Conservation (phyloP, 2,113 vertebrate species). For the Anarrhichthys ocellatus region DNA sequence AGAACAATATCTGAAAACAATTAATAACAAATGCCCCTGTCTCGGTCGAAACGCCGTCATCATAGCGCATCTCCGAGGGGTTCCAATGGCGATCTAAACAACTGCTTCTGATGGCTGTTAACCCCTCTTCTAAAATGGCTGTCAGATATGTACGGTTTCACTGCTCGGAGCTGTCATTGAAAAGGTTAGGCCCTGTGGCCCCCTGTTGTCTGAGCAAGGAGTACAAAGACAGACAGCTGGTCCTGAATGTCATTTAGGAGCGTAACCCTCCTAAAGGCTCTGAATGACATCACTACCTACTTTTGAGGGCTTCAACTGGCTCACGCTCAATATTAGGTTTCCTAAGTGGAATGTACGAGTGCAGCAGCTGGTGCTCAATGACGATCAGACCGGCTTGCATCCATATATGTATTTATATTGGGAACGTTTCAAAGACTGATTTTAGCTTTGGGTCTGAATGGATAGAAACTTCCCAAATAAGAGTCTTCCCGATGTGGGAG, state of each 20-base stretch:
- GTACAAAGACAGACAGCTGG: conserved; percentile 74
- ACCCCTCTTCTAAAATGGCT: conserved; percentile 67
- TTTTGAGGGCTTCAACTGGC: conserved; percentile 56
- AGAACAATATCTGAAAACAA: conserved; percentile 34
- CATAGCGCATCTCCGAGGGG: conserved; percentile 15
- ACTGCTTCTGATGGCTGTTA: conserved; percentile 43
- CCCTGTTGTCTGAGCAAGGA: conserved; percentile 61
- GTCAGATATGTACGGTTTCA: conserved; percentile 56
- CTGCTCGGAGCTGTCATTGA: conserved; percentile 59
- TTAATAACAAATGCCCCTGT: conserved; percentile 20
- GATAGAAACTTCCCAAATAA: background rate
- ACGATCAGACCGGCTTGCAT: conserved; percentile 31
- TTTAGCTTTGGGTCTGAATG: conserved; percentile 11
- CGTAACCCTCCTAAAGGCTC: conserved; percentile 60
- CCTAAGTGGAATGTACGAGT: conserved; percentile 58
- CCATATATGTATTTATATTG: conserved; percentile 29
- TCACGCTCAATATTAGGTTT: conserved; percentile 72
- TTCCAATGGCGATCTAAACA: conserved; percentile 27
- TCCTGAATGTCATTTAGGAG: conserved; percentile 66
- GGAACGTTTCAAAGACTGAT: conserved; percentile 3
- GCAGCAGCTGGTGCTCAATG: conserved; percentile 61
- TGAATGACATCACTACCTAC: conserved; percentile 76
- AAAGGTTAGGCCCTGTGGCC: conserved; percentile 58
- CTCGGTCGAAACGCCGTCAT: conserved; percentile 18
- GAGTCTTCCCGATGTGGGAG: background rate